A percentile compares a stretch with the other conserved stretches of the same genome.
Conservation (phyloP, 2,797 vertebrate species). For the Pangasius mekongensis region DNA sequence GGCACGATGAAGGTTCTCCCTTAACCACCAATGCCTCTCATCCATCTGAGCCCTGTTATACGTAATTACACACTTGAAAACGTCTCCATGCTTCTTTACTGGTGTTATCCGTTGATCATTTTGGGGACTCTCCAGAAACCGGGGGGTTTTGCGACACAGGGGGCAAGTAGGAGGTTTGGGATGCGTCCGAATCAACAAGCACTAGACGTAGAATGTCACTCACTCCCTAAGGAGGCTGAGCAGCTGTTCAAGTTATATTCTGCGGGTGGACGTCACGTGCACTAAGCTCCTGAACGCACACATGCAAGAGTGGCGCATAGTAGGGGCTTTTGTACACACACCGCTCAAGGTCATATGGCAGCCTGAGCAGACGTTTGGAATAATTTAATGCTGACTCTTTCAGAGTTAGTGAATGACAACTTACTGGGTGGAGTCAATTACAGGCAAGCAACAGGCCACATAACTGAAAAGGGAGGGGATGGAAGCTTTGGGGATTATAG, state of each 20-base stretch:
- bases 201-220: slow-evolving; percentile 28
- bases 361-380: slow-evolving; percentile 46
- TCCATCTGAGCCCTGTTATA: neutral
- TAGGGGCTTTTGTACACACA: slow-evolving; percentile 47
- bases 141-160: neutral
- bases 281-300: slow-evolving; percentile 34
- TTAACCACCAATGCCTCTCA: slow-evolving; percentile 24
- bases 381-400: slow-evolving; percentile 53
- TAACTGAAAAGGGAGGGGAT: slow-evolving; percentile 51
- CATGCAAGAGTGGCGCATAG: slow-evolving; percentile 34
- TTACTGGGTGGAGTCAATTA: slow-evolving; percentile 48
- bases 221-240: slow-evolving; percentile 48
- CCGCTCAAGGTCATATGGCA: slow-evolving; percentile 50
- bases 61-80: slow-evolving; percentile 11
- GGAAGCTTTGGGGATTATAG: slow-evolving; percentile 48
- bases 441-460: slow-evolving; percentile 49
- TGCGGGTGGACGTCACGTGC: slow-evolving; percentile 40
- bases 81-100: neutral
- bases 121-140: slow-evolving; percentile 10
- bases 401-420: slow-evolving; percentile 36
- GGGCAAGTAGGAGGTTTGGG: slow-evolving; percentile 11
- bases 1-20: slow-evolving; percentile 19
- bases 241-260: slow-evolving; percentile 53
- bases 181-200: slow-evolving; percentile 19
- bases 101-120: neutral